phyloP scores from a whole-genome alignment of 2,797 vertebrate species.

The Megaceryle alcyon region DNA sequence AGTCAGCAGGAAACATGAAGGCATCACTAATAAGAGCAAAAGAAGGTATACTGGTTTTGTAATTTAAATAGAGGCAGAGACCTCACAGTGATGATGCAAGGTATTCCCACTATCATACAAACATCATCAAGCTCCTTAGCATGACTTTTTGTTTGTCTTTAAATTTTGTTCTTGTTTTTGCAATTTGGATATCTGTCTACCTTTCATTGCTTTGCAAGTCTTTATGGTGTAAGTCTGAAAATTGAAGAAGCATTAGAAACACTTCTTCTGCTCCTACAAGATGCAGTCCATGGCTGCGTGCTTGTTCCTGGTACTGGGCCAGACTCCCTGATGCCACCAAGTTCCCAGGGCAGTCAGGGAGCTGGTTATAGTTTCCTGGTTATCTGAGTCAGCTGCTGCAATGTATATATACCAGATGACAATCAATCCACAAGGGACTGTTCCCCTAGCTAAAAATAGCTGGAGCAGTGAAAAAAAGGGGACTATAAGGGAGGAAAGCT shows the following conservation, averaged over 20 bases:
- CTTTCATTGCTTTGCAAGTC: neutral
- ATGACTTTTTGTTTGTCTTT: neutral
- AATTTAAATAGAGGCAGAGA: neutral
- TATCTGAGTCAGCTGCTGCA: constrained; percentile 69
- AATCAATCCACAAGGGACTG: constrained; percentile 41
- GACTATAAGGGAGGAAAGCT: constrained; percentile 6
- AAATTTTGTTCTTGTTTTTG: neutral
- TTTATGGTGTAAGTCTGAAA: neutral
- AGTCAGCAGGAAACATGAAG: neutral
- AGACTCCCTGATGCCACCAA: neutral
- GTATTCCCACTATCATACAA: neutral
- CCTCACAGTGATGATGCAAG: neutral
- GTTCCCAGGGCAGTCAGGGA: constrained; percentile 42
- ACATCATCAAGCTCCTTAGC: neutral
- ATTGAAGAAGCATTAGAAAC: neutral
- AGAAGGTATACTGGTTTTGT: neutral
- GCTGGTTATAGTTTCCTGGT: constrained; percentile 29
- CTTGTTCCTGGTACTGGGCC: constrained; percentile 22
- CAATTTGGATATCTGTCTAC: neutral
- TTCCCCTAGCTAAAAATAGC: constrained; percentile 63
- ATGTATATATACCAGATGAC: constrained; percentile 68
- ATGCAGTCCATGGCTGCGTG: neutral
- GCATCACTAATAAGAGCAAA: neutral
- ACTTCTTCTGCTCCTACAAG: neutral
- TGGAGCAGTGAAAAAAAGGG: constrained; percentile 24